Base-by-base conservation (phyloP, 2,888 invertebrate species). In the Leucania comma region DNA sequence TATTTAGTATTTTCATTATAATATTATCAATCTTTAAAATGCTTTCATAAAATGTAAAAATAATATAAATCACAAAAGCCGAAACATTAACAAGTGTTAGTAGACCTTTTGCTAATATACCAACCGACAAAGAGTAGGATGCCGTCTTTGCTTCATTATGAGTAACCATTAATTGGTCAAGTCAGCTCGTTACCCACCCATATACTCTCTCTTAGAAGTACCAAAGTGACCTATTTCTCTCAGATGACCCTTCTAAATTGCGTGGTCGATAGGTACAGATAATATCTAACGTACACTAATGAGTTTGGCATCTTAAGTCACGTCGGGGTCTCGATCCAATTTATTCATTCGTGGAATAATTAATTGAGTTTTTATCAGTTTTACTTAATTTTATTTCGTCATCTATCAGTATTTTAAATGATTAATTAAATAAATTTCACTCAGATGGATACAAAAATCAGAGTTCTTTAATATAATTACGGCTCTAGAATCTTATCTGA, bases 161-260 rank as follows among this genome's bases (percentile, higher is more conserved):
- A 26, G 22, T 20, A 12, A 26, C 50, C 61, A 24, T 48, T 38
- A 29, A 71, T 71, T 38, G 24, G n/a, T n/a, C 17, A 14, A 59
- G 38, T 8, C 35, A 24, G 8, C 22, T 29, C 32, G 17, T 12
- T 53, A 42, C 2, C 14, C 26, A 38, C 6, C 26, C 14, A 50
- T 42, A 48, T 17, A 54, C n/a, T 12, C 14, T 50, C 38, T 57
- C 38, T 53, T 32, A 53, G 26, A 32, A 58, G 51, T 60, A 51
- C 22, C 50, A 64, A 51, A 57, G 60, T 79, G 73, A 78, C 79
- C 59, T 64, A 72, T 59, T 63, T 80, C 61, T 32, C 56, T 51
- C 32, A 20, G 51, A 79, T 68, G 63, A 78, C 80, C 75, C 63
- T 54, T 50, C 68, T 65, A 80, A 80, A 68, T 80, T 80, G 46